Base-by-base conservation (phyloP, 2,797 vertebrate genomes). In the Mastacembelus armatus region DNA sequence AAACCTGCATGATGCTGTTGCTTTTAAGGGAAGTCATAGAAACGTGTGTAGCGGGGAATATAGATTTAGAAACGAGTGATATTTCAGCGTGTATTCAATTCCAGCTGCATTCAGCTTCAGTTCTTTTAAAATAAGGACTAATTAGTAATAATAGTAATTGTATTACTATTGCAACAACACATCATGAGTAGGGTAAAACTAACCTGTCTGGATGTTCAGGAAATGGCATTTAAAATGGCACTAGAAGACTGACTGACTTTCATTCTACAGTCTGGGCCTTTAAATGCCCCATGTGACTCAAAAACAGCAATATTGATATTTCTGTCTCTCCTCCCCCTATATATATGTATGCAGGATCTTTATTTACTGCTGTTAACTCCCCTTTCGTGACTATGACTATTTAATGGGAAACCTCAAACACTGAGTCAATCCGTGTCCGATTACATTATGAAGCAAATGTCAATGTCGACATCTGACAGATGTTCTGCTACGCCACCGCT, bases 21-120 rank as follows among this genome's bases (percentile, higher is more conserved):
- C 77, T 84, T 91, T 87, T 81, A 84, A 70, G 71, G 62, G 56
- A 74, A 79, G 78, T 80, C 85, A 68, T 74, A 61, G 71, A 66
- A 77, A 74, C 71, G 62, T 36, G 72, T 68, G 75, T 38, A 51
- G 70, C 60, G 11, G 54, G 57, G 81, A 84, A 85, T 85, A 86
- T 75, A 84, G 79, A 88, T 92, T 90, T 89, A 88, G 88, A 91
- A 86, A 85, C 86, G 86, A 89, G 85, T 80, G 81, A 91, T 87
- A 86, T 91, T 85, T 91, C 86, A 83, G 78, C 44, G 8, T 66
- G 73, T 75, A 77, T 71, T 89, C 73, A 48, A 71, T 80, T 50
- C 82, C 50, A 11, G 65, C 63, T 72, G 71, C 61, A 80, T 90
- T 86, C 83, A 60, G 83, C 82, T 87, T 55, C 81, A 60, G 76